Percentiles rank a stretch among this genome's conserved stretches.
Conservation (phyloP, 1,140 invertebrate species). For the Ceratina calcarata region DNA sequence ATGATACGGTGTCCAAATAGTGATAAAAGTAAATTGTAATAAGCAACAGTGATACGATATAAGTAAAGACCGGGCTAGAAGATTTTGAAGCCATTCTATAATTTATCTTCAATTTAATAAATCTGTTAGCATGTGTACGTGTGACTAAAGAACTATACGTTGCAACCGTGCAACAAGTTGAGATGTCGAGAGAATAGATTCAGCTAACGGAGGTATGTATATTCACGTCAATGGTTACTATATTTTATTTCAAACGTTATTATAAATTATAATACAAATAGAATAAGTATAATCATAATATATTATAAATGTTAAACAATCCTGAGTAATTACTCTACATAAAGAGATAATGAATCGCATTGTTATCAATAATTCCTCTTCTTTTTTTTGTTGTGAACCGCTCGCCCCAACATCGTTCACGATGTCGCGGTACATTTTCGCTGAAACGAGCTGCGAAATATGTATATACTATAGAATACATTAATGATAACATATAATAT, state of each 20-base stretch:
- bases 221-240: constrained; percentile 70
- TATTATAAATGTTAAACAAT: constrained; percentile 79
- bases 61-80: no score
- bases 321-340: constrained; percentile 78
- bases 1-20: no score
- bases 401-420: not conserved
- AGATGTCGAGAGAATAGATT: not conserved
- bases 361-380: constrained; percentile 60
- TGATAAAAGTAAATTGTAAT: no score
- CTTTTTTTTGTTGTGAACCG: constrained; percentile 27
- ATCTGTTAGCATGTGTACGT: no score
- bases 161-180: no score
- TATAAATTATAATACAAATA: constrained; percentile 79
- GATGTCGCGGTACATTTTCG: constrained; percentile 41
- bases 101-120: no score
- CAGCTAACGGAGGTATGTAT: not conserved
- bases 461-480: constrained; percentile 74
- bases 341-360: constrained; percentile 71
- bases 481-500: constrained; percentile 71
- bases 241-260: constrained; percentile 77
- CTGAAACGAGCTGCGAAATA: constrained; percentile 69
- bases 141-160: no score
- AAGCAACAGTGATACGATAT: no score
- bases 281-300: constrained; percentile 76
- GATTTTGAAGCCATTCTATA: no score